Evolutionary conservation across 2,113 vertebrate genomes (phyloP), one percentile per base, ranked within the genome.

Genomic region (Brachyistius frenatus): DNA sequence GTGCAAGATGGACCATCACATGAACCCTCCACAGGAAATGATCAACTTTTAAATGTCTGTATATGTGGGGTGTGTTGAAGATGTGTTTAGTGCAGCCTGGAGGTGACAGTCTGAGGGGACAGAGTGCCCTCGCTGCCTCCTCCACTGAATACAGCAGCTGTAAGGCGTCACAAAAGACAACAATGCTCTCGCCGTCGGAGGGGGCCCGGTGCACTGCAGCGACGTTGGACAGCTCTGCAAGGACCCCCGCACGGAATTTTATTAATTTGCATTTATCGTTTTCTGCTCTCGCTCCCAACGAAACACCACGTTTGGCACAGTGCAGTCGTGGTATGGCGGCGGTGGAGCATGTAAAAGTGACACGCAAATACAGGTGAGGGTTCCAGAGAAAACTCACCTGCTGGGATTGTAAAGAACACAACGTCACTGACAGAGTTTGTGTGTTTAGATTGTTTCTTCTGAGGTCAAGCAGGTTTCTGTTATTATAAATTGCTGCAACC

Each of bases 181-280:
- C 91, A 93, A 93, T 92, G 73, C 73, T 61, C 36, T 32, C 49
- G 13, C 72, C 76, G 39, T 80, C 65, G n/a, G 81, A 47, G 90
- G 84, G 89, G 84, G 83, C 16, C 46, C 15, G 61, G 53, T 23
- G 52, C 80, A 82, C 86, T 54, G 83, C 53, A 58, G 88, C 44
- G 89, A 76, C 69, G 88, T 56, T 85, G 88, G 85, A 86, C 85
- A 83, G 88, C 85, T 90, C 78, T 81, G 84, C 81, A 88, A 88
- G 87, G 81, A 86, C 83, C 81, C 89, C 83, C 11, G 79, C 30
- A 1, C 80, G 66, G 83, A 92, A 56, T 81, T 88, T 91, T 88
- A 89, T 91, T 85, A 81, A 90, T 90, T 88, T 90, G 86, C 87
- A 91, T 91, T 88, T 84, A 89, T 90, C 56, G 80, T 89, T 87